Evolutionary conservation across 2,888 invertebrate genomes (phyloP).

Genomic region (Muscina levida): DNA sequence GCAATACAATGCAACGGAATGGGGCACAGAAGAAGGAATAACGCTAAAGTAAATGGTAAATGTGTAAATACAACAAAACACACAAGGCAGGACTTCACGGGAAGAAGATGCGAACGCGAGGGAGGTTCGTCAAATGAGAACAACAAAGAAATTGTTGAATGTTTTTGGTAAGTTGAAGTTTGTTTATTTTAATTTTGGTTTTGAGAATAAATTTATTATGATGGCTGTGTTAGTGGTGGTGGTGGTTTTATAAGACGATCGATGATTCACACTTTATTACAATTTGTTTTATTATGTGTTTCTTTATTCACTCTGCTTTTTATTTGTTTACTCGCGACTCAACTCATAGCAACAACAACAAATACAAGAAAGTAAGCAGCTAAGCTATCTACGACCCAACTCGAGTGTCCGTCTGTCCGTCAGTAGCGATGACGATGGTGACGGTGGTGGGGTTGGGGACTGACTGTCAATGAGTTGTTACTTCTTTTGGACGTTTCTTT

Average conservation of each 20-base stretch:
- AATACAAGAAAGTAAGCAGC: too few relatives aligned
- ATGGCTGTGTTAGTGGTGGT: too few relatives aligned
- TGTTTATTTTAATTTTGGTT: too few relatives aligned
- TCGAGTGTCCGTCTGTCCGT: neutral
- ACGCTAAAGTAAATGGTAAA: neutral
- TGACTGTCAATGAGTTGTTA: neutral
- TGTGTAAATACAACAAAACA: neutral
- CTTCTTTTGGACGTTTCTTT: constrained; percentile 45
- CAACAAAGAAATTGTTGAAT: neutral
- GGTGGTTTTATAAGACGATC: too few relatives aligned
- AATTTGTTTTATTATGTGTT: constrained; percentile 26
- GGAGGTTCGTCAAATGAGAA: neutral
- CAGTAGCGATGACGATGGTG: neutral
- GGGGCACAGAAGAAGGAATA: neutral
- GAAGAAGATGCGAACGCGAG: neutral
- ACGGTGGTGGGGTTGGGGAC: neutral
- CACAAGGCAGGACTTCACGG: neutral
- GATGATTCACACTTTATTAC: constrained; percentile 56
- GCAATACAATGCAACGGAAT: constrained; percentile 17
- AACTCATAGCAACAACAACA: constrained; percentile 9
- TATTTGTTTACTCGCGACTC: constrained; percentile 20
- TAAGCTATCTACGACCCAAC: neutral
- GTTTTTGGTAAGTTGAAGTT: too few relatives aligned
- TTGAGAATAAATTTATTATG: too few relatives aligned
- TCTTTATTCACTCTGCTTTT: constrained; percentile 4